A percentile compares a stretch with the other conserved stretches of the same genome.
Conservation (phyloP, 2,113 vertebrate genomes). For the Tenrec ecaudatus region DNA sequence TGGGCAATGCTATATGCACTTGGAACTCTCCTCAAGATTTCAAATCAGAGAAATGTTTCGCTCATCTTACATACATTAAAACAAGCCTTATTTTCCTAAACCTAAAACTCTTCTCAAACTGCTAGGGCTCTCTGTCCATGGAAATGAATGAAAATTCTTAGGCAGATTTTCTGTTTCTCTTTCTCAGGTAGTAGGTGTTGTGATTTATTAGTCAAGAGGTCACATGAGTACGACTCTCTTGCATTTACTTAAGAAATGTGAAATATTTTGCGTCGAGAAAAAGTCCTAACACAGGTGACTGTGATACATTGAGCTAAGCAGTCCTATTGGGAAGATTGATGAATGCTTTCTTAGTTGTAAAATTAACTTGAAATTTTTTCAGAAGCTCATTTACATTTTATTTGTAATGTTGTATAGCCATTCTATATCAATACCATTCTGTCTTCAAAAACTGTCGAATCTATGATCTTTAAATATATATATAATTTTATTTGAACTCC, state of each 20-base stretch:
- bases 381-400: constrained; percentile 16
- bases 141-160: constrained; percentile 28
- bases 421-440: neutral
- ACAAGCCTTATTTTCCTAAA: neutral
- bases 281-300: constrained; percentile 38
- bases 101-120: neutral
- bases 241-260: constrained; percentile 11
- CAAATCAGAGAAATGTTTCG: neutral
- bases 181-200: constrained; percentile 10
- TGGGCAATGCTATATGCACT: neutral
- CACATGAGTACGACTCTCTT: neutral
- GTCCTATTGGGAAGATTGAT: neutral
- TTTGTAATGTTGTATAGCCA: constrained; percentile 1
- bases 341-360: neutral
- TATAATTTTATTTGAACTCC: neutral
- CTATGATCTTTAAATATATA: neutral
- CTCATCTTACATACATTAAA: neutral
- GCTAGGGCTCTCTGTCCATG: neutral
- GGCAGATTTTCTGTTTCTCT: neutral
- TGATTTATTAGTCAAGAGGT: constrained; percentile 6
- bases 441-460: neutral
- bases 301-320: neutral
- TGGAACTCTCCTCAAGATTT: constrained; percentile 37
- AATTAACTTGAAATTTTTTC: constrained; percentile 12
- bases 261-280: constrained; percentile 31